These are phyloP conservation scores for Helicolenus hilgendorfi DNA, from an alignment of 2,797 vertebrate genomes.

Conservation along the genomic window DNA sequence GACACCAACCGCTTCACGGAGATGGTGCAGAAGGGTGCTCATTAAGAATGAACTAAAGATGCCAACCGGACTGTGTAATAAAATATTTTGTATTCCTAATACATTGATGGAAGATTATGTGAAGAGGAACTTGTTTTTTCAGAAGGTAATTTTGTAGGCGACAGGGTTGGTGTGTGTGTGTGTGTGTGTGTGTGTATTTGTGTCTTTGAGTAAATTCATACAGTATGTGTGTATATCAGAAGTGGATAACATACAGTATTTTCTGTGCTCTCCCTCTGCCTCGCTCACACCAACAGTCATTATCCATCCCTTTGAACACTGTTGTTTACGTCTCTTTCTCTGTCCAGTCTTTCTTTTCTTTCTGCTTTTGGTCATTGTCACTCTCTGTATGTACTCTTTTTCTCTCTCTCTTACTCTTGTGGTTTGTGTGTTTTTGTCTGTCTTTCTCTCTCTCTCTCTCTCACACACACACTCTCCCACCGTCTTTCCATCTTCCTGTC, in stretches of 20 bases:
- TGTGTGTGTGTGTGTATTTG: neutral
- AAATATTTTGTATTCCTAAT: neutral
- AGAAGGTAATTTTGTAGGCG: too few relatives aligned
- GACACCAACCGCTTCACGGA: conserved; percentile 95
- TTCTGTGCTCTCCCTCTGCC: neutral
- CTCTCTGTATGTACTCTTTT: conserved; percentile 3
- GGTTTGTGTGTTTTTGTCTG: neutral
- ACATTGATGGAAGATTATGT: neutral
- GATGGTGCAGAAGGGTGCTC: conserved; percentile 94
- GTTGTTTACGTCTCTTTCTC: conserved; percentile 14
- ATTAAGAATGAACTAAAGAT: conserved; percentile 69
- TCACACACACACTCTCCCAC: neutral
- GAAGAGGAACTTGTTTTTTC: neutral
- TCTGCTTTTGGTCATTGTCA: conserved; percentile 11
- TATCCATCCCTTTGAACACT: conserved; percentile 30
- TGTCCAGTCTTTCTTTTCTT: neutral
- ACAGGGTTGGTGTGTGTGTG: too few relatives aligned
- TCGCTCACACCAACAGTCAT: conserved; percentile 23
- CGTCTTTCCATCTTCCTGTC: conserved; percentile 83
- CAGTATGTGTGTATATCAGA: conserved; percentile 14
- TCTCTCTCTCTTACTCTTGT: neutral
- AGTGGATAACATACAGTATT: conserved; percentile 8
- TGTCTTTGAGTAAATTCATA: neutral
- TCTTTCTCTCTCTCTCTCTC: neutral
- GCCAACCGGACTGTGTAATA: neutral